Evolutionary conservation across 2,113 vertebrate species (phyloP), one percentile per base, ranked within the genome.

Genomic region (Prunella himalayana): DNA sequence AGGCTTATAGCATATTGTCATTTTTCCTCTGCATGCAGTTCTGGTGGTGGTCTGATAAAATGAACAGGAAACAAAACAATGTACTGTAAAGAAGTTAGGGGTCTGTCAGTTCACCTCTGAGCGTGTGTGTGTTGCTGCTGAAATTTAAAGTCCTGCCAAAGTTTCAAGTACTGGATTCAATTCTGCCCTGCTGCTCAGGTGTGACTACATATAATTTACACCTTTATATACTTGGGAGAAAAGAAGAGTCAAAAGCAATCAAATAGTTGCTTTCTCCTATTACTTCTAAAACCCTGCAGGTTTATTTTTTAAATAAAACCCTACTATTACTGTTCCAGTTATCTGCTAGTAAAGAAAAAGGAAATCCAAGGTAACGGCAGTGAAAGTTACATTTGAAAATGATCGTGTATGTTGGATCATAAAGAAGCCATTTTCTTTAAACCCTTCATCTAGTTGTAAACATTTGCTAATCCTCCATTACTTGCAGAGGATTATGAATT

Each of bases 381-480:
- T 97, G 97, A 97, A 81, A 97, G 81, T 92, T 91, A 23, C 2
- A 47, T 65, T 80, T 94, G 91, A 93, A 91, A 91, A 89, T 92
- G 28, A 70, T 80, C 70, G 78, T 64, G 30, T 66, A 49, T 37
- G 49, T 19, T 82, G 86, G 80, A 94, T 96, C 93, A 94, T 42
- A 95, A 92, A 97, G 91, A 97, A 97, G 90, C 90, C 56, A 84
- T 85, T 95, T 92, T 83, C 69, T 86, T 92, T 65, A 97, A 97
- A 97, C 85, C 91, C 89, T 94, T 95, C 77, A 78, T 94, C 96
- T 92, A 89, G 90, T 20, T 97, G 97, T 97, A 98, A 98, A 97
- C 97, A 97, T 96, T 95, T 97, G 82, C 95, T 95, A 76, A 93
- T 94, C 96, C 95, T 97, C 97, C 49, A 15, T 92, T 60, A 88